A percentile compares a stretch with the other conserved stretches of the same genome.
phyloP scores from a whole-genome alignment of 2,113 vertebrate genomes.

The Eclectus roratus region DNA sequence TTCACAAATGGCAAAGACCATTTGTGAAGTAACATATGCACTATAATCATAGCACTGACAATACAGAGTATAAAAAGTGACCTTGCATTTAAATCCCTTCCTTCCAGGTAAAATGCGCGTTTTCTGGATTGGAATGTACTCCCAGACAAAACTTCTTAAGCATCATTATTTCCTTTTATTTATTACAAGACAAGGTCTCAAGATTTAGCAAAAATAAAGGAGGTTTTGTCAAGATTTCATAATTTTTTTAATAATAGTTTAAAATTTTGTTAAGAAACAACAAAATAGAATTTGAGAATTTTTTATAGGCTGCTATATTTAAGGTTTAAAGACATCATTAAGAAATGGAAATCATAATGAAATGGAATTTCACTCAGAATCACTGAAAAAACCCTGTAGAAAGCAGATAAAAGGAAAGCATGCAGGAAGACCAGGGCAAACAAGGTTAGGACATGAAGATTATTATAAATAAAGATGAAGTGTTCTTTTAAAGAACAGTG shows the following conservation, averaged over 20 bases:
- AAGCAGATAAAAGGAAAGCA: neutral
- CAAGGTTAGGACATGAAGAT: neutral
- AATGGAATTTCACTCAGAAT: neutral
- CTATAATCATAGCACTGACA: slow-evolving; percentile 26
- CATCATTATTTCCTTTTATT: neutral
- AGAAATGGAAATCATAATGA: neutral
- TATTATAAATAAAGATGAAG: neutral
- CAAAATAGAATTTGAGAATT: neutral
- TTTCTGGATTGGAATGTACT: neutral
- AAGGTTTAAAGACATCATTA: neutral
- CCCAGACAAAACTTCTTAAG: neutral
- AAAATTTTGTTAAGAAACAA: neutral
- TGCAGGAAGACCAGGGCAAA: neutral
- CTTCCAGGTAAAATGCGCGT: neutral
- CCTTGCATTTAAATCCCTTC: slow-evolving; percentile 6
- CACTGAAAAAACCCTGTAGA: neutral
- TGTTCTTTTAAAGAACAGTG: neutral
- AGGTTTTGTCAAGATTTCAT: neutral
- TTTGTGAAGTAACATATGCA: slow-evolving; percentile 48
- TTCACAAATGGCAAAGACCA: slow-evolving; percentile 65
- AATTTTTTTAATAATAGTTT: neutral
- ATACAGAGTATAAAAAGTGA: slow-evolving; percentile 61
- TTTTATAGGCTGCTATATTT: neutral
- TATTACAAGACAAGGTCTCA: neutral
- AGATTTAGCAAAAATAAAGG: neutral